A percentile compares a stretch with the other conserved stretches of the same genome.
Evolutionary conservation across 1,140 invertebrate genomes (phyloP).

Genomic region (Trichonephila clavata): DNA sequence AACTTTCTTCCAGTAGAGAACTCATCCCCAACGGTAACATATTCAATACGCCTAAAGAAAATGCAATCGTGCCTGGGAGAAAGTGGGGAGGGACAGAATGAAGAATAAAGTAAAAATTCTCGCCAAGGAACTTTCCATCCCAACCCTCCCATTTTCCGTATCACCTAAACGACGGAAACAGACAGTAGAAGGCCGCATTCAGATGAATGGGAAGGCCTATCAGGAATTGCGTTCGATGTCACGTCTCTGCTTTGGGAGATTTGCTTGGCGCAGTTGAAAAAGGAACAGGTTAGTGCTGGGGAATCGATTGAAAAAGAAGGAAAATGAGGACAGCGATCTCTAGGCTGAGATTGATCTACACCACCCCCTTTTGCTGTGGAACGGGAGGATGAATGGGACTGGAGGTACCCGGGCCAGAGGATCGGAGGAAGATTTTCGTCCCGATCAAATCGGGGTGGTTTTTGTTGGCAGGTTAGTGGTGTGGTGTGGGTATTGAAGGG

Average conservation of each 20-base stretch:
- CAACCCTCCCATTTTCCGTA: background rate
- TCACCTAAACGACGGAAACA: conserved; percentile 41
- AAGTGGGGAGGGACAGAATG: background rate
- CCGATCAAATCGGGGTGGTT: background rate
- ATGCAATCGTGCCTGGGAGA: background rate
- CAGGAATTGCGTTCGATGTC: conserved; percentile 52
- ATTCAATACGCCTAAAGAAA: conserved; percentile 29
- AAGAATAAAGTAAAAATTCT: conserved; percentile 3
- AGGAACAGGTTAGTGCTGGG: background rate
- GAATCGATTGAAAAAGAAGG: background rate
- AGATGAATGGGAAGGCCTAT: conserved; percentile 44
- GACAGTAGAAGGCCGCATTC: conserved; percentile 20
- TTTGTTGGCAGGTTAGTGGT: conserved; percentile 19
- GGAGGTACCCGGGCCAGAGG: background rate
- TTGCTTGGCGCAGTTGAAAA: background rate
- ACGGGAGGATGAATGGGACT: too few relatives aligned
- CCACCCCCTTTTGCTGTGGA: too few relatives aligned
- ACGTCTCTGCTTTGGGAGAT: conserved; percentile 22
- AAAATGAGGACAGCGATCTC: conserved; percentile 3
- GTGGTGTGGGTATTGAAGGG: background rate
- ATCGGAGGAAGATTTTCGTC: background rate
- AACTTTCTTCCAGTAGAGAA: background rate
- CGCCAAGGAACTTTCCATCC: background rate
- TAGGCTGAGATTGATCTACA: too few relatives aligned
- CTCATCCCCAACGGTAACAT: background rate